Conservation (phyloP, 2,888 invertebrate species). For the Cerceris ruficornis region DNA sequence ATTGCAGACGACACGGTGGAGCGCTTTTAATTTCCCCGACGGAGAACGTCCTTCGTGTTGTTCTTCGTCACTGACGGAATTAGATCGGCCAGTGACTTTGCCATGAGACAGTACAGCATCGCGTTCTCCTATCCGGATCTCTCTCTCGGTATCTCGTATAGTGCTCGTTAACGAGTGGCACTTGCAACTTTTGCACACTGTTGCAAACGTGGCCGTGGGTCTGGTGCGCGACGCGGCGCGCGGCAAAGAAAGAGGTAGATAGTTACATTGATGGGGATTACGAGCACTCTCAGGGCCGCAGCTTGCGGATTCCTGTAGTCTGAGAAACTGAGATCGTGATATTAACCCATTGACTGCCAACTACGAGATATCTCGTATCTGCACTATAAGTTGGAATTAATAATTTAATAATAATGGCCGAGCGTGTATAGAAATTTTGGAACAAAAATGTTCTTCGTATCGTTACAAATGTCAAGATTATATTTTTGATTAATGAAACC, state of each 20-base stretch:
- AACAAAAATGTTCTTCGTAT: too few species aligned
- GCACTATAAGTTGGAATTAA: too few species aligned
- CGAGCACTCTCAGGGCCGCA: constrained; percentile 28
- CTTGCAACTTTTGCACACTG: constrained; percentile 58
- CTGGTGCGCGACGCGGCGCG: constrained; percentile 3
- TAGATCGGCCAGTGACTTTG: constrained; percentile 37
- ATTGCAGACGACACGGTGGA: too few species aligned
- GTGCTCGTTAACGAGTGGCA: constrained; percentile 43
- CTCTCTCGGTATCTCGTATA: constrained; percentile 39
- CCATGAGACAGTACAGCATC: constrained; percentile 32
- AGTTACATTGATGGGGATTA: constrained; percentile 40
- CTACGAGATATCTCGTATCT: too few species aligned
- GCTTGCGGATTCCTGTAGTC: neutral
- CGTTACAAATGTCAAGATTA: too few species aligned
- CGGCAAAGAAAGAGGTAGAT: constrained; percentile 34
- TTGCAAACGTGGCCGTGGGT: constrained; percentile 40
- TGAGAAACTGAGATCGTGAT: neutral
- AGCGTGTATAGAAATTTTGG: too few species aligned
- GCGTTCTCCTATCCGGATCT: constrained; percentile 35
- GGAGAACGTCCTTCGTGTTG: neutral
- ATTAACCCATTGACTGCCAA: too few species aligned
- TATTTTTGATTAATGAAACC: too few species aligned
- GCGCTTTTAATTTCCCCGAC: neutral
- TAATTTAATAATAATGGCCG: too few species aligned
- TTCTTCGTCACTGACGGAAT: constrained; percentile 35